Conservation (phyloP, 92 coral and sea anemone species). For the Galaxea fascicularis region DNA sequence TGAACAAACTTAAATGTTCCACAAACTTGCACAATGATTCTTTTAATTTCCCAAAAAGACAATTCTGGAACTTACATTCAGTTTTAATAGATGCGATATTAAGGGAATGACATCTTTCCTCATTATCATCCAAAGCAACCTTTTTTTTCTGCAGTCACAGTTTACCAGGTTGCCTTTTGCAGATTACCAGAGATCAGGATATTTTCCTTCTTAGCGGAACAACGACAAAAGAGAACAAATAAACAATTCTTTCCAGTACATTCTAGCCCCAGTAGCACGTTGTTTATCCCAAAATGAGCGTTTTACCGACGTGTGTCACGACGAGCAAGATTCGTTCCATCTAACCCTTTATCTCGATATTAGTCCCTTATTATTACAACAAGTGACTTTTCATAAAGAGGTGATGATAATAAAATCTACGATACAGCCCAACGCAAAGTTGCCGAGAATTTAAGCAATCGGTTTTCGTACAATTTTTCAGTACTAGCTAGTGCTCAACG, state of each 20-base stretch:
- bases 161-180: not conserved
- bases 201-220: not conserved
- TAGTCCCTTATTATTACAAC: not conserved
- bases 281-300: not conserved
- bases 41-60: slow-evolving; percentile 15
- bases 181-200: not conserved
- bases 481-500: not conserved
- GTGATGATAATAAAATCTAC: not conserved
- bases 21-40: slow-evolving; percentile 4
- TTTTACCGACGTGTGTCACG: not conserved
- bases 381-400: not conserved
- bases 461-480: not conserved
- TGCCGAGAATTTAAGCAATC: not conserved
- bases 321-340: not conserved
- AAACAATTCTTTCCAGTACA: not conserved
- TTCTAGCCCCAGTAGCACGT: not conserved
- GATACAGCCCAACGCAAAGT: not conserved
- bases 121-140: slow-evolving; percentile 14
- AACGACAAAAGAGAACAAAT: not conserved
- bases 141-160: not conserved
- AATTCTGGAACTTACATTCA: slow-evolving; percentile 1
- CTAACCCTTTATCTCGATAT: not conserved
- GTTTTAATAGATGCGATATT: slow-evolving; percentile 13
- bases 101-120: slow-evolving; percentile 2
- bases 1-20: slow-evolving; percentile 29